Evolutionary conservation across 2,888 invertebrate species (phyloP).

Genomic region (Asteroscopus sphinx): DNA sequence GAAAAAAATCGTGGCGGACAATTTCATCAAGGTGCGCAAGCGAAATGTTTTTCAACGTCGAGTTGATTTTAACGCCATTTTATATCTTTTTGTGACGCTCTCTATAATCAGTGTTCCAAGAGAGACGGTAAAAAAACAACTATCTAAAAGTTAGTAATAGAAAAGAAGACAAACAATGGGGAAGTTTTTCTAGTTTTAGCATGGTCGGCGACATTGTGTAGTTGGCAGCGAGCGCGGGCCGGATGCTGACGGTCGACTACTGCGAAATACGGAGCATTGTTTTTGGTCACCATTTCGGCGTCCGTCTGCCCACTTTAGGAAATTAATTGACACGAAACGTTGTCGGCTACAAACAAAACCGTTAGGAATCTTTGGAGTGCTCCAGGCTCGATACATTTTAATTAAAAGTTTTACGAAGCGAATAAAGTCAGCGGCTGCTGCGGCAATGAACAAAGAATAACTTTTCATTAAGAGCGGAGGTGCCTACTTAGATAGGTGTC

Average conservation of each 20-base stretch:
- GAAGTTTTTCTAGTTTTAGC: slow-evolving; percentile 81
- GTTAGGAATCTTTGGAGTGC: slow-evolving; percentile 76
- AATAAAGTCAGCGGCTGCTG: slow-evolving; percentile 73
- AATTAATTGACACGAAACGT: slow-evolving; percentile 85
- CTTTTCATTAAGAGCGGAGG: slow-evolving; percentile 66
- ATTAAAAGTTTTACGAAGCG: slow-evolving; percentile 83
- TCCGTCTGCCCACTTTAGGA: slow-evolving; percentile 81
- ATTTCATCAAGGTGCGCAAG: slow-evolving; percentile 11
- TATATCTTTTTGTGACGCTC: slow-evolving; percentile 59
- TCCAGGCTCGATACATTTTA: slow-evolving; percentile 82
- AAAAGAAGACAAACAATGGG: slow-evolving; percentile 77
- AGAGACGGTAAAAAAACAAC: slow-evolving; percentile 73
- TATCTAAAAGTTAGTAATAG: slow-evolving; percentile 76
- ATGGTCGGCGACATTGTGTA: slow-evolving; percentile 77
- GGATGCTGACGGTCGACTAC: slow-evolving; percentile 70
- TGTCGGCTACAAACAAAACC: slow-evolving; percentile 77
- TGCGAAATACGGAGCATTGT: slow-evolving; percentile 79
- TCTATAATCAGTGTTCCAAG: slow-evolving; percentile 63
- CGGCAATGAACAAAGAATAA: slow-evolving; percentile 72
- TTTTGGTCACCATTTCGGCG: slow-evolving; percentile 75
- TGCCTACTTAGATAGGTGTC: slow-evolving; percentile 57
- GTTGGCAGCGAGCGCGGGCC: slow-evolving; percentile 75
- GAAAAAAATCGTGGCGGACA: slow-evolving; percentile 1
- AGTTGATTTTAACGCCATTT: slow-evolving; percentile 22
- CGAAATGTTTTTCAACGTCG: slow-evolving; percentile 23